Conservation (phyloP, 2,113 vertebrate genomes). For the Addax nasomaculatus region DNA sequence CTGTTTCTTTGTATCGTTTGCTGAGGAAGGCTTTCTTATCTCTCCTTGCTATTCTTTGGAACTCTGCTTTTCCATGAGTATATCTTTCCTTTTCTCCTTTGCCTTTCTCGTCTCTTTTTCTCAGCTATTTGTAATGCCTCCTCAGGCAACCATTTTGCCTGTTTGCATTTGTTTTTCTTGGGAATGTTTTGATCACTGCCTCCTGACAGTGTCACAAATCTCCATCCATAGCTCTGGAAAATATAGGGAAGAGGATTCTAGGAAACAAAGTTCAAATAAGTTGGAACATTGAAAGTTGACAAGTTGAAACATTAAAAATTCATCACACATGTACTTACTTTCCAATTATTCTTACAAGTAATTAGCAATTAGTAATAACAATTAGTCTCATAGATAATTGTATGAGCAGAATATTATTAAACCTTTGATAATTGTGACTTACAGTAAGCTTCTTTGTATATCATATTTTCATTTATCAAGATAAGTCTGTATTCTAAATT, state of each 20-base stretch:
- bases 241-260: neutral
- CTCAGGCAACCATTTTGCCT: neutral
- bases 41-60: neutral
- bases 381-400: neutral
- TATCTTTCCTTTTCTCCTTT: neutral
- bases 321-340: neutral
- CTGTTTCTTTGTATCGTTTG: neutral
- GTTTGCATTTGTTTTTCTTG: neutral
- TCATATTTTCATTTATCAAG: neutral
- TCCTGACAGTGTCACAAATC: rapidly evolving
- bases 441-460: neutral
- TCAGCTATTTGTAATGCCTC: neutral
- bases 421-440: neutral
- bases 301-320: neutral
- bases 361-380: neutral
- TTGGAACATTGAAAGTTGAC: neutral
- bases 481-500: neutral
- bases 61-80: neutral
- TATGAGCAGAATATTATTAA: neutral
- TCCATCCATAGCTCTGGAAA: neutral
- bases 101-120: neutral
- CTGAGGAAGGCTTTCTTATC: neutral
- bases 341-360: neutral
- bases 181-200: neutral
- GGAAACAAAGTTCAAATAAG: neutral